phyloP scores from a whole-genome alignment of 2,888 invertebrate genomes.

The Ormyrus pomaceus region DNA sequence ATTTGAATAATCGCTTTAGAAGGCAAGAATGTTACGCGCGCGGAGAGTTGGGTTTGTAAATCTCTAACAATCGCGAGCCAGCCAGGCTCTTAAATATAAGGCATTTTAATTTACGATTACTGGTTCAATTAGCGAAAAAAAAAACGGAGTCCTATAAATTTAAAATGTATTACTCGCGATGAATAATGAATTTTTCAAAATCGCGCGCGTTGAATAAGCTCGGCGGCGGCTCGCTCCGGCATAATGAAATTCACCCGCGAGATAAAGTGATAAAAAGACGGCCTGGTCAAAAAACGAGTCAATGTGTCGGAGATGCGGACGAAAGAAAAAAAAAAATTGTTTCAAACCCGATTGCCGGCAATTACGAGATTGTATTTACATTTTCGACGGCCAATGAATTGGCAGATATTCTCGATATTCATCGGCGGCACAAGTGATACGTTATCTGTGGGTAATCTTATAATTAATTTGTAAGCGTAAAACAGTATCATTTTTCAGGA shows the following conservation, averaged over 20 bases:
- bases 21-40: no score
- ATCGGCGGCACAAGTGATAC: neutral
- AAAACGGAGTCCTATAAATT: conserved; percentile 51
- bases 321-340: neutral
- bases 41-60: neutral
- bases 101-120: conserved; percentile 25
- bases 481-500: no score
- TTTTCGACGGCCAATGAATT: neutral
- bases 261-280: neutral
- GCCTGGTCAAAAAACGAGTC: neutral
- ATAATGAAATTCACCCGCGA: neutral
- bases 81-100: neutral
- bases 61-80: neutral
- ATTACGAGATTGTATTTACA: neutral
- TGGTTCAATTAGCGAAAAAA: conserved; percentile 1
- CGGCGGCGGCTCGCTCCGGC: no score
- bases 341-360: conserved; percentile 17
- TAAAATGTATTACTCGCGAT: conserved; percentile 28
- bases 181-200: conserved; percentile 35
- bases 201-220: neutral
- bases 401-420: neutral
- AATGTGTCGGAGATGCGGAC: neutral
- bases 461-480: neutral
- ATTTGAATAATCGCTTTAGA: no score
- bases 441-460: neutral